Base-by-base conservation (phyloP, 2,888 invertebrate genomes). In the Aphidoletes aphidimyza region DNA sequence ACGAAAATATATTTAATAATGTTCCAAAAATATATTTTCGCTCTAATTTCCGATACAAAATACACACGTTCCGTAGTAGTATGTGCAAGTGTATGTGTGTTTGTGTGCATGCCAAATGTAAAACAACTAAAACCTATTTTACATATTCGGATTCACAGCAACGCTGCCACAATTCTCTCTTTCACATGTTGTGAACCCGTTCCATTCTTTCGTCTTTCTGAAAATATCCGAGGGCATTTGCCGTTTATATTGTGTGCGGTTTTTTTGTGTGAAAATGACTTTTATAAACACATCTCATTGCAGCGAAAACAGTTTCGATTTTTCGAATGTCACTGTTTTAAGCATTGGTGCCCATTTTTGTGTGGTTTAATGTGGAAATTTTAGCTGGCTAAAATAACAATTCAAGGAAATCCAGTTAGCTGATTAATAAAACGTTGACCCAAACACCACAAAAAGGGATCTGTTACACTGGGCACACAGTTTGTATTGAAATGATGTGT, bases 341-440 rank as follows among this genome's bases (percentile, higher is more conserved):
- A 42, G 47, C 17, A 47, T 17, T 47, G 11, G 39, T 39, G 39
- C 11, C 6, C 11, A 39, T 47, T 69, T 69, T 30, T 26, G 14
- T 69, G 69, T 14, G 69, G 30, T 69, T n/a, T 2, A 69, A 30
- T n/a, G 69, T 69, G 69, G 69, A 69, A 39, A 69, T 69, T 30
- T 69, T 69, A n/a, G n/a, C n/a, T n/a, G n/a, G n/a, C n/a, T 69
- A 30, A 30, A 30, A 30, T 14, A 69, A 30, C 30, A 69, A 69
- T 69, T 26, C 22, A 37, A 37, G 81, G 8, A 81, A 81, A 37
- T 81, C 37, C 37, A 81, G 81, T 81, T 81, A 37, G 81, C 36
- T 37, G 37, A 78, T 78, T 36, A 78, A 78, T 78, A 36, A 36
- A 78, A 36, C 78, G 78, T 36, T 78, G 78, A 34, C 78, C 78